These are phyloP conservation scores for Samia ricini DNA, from an alignment of 1,140 invertebrate genomes.

Conservation along the genomic window DNA sequence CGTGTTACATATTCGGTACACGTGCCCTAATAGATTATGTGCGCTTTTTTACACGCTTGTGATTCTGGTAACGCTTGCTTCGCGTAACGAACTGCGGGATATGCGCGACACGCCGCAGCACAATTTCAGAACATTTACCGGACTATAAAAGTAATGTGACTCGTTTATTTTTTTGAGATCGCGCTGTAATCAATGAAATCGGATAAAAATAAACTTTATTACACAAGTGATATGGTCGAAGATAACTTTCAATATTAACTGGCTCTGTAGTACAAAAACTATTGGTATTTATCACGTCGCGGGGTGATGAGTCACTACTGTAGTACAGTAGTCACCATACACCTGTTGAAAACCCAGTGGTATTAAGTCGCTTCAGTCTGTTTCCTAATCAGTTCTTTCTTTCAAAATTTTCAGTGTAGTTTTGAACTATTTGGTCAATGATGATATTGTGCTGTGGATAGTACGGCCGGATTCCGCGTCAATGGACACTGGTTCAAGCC, in stretches of 20 bases:
- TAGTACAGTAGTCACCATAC: too few relatives aligned
- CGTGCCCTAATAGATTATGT: conserved; percentile 9
- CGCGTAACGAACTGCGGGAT: background rate
- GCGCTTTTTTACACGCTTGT: conserved; percentile 13
- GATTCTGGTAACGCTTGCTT: background rate
- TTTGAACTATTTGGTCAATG: too few relatives aligned
- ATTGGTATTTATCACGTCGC: background rate
- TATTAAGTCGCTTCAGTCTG: too few relatives aligned
- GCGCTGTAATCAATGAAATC: background rate
- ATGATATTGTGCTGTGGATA: too few relatives aligned
- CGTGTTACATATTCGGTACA: conserved; percentile 2
- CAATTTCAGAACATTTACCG: background rate
- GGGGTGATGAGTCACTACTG: background rate
- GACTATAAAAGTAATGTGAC: background rate
- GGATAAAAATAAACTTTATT: background rate
- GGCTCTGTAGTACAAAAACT: background rate
- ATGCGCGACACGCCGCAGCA: conserved; percentile 5
- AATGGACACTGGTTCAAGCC: too few relatives aligned
- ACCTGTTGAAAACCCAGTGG: too few relatives aligned
- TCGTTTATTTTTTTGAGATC: background rate
- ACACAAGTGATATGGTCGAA: background rate
- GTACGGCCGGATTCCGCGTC: too few relatives aligned
- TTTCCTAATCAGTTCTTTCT: too few relatives aligned
- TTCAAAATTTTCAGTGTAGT: too few relatives aligned
- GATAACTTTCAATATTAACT: background rate